Evolutionary conservation across 2,797 vertebrate species (phyloP), one percentile per base, ranked within the genome.

Genomic region (Streptopelia turtur): DNA sequence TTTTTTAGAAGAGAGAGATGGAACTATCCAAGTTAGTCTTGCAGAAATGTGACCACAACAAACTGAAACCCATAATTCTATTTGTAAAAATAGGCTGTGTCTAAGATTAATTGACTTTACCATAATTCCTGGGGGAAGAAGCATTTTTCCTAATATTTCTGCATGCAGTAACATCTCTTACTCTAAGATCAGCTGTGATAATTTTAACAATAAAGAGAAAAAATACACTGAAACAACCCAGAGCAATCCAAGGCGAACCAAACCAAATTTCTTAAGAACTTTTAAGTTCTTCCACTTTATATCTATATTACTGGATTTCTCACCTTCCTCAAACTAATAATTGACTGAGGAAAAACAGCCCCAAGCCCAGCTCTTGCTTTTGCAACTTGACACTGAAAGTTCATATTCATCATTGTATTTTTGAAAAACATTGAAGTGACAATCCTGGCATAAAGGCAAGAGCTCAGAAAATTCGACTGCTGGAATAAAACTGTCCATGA

Each of bases 1-100:
- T 72, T 76, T 90, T 93, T 94, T 83, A 93, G 91, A 89, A 80
- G 80, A 20, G 45, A 82, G 76, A 83, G 39, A 79, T 82, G 77
- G 77, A 94, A 82, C 21, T 39, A 69, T 79, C 57, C 70, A 68
- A 94, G 41, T 89, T 12, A 87, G 81, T 55, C 68, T 77, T 78
- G 71, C 43, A 94, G 88, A 87, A 95, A 85, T 75, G 75, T 85
- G 78, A 93, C 77, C 88, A 77, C 78, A 94, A 90, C 82, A 96
- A 96, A 93, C 68, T 50, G 71, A 95, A 87, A 64, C 37, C 22
- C 69, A 12, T 89, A 87, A 94, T 85, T 95, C 81, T 77, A 39
- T 64, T 77, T 60, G 55, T 53, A 95, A 95, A 95, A 96, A 89
- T 49, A 85, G 77, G 20, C 56, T 87, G 37, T 89, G 83, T 63